Percentiles rank a stretch among this genome's conserved stretches.
These are phyloP conservation scores for Periophthalmodon schlosseri DNA, from an alignment of 2,113 vertebrate species.

Conservation along the genomic window DNA sequence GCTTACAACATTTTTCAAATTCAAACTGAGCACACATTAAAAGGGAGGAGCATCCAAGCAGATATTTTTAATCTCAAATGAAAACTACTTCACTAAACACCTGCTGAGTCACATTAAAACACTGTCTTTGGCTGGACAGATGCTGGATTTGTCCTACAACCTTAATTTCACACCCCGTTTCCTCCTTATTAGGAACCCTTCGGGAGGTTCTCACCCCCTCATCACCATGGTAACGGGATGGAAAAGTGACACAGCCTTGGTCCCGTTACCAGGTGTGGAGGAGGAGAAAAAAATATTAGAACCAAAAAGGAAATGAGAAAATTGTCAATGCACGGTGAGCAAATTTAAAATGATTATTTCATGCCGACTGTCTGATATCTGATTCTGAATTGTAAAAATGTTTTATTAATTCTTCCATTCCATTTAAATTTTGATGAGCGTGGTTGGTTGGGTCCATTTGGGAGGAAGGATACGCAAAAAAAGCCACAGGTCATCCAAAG, in stretches of 20 bases:
- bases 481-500: conserved; percentile 44
- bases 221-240: conserved; percentile 69
- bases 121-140: conserved; percentile 56
- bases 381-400: conserved; percentile 68
- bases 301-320: conserved; percentile 31
- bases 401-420: conserved; percentile 64
- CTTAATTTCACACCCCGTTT: conserved; percentile 70
- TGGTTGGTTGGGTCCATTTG: conserved; percentile 37
- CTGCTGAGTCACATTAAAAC: conserved; percentile 57
- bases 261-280: conserved; percentile 63
- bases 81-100: conserved; percentile 34
- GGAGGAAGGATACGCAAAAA: conserved; percentile 20
- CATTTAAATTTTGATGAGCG: conserved; percentile 67
- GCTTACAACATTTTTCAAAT: not conserved
- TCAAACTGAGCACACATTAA: not conserved
- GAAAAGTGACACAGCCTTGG: conserved; percentile 45
- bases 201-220: conserved; percentile 57
- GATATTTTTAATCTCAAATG: conserved; percentile 17
- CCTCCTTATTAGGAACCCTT: conserved; percentile 62
- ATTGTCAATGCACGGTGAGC: conserved; percentile 68
- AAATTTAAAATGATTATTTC: conserved; percentile 75
- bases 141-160: conserved; percentile 66
- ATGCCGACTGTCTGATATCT: conserved; percentile 68
- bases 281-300: conserved; percentile 21
- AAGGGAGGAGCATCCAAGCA: conserved; percentile 2